A percentile compares a stretch with the other conserved stretches of the same genome.
Conservation (phyloP, 2,113 vertebrate genomes). For the Pyrgilauda ruficollis region DNA sequence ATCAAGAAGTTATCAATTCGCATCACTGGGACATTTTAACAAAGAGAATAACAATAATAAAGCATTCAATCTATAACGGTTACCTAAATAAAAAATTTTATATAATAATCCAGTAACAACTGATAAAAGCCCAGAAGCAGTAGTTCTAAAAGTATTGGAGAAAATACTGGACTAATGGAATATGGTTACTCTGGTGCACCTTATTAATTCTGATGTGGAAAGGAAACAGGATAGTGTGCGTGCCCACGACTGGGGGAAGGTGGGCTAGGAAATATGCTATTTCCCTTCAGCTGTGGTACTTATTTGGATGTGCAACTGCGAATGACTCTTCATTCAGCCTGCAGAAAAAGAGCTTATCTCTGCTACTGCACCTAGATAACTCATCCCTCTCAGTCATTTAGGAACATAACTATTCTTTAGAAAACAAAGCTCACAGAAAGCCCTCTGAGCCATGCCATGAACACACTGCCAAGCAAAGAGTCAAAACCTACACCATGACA, state of each 20-base stretch:
- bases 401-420: not conserved
- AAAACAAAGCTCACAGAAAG: not conserved
- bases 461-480: not conserved
- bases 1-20: not conserved
- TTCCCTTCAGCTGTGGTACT: not conserved
- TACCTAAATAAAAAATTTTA: not conserved
- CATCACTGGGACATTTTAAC: not conserved
- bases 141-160: not conserved
- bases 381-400: not conserved
- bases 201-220: not conserved
- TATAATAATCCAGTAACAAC: not conserved
- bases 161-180: not conserved
- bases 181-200: not conserved
- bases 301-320: not conserved
- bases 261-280: not conserved
- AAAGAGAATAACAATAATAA: not conserved
- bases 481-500: not conserved
- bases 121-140: not conserved
- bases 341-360: not conserved
- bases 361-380: not conserved
- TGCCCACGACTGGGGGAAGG: rapidly evolving
- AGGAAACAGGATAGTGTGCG: rapidly evolving
- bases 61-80: not conserved
- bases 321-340: not conserved
- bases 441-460: not conserved